Evolutionary conservation across 2,113 vertebrate species (phyloP).

Genomic region (Globicephala melas): DNA sequence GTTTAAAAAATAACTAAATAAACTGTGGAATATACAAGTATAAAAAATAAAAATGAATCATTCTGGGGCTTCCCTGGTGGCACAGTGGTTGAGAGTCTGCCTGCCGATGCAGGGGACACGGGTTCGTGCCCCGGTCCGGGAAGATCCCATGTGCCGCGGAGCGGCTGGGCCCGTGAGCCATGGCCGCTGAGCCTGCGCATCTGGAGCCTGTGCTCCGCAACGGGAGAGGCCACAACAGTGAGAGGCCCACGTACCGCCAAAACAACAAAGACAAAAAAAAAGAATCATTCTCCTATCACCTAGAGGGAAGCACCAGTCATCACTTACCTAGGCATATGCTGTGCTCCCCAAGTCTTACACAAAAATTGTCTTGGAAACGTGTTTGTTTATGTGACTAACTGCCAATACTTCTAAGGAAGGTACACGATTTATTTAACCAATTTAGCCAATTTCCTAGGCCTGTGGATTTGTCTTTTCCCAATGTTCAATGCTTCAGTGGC

Average conservation of each 20-base stretch:
- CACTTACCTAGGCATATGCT: background rate
- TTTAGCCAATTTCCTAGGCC: background rate
- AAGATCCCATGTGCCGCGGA: no score
- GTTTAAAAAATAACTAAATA: background rate
- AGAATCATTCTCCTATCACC: background rate
- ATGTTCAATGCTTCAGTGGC: background rate
- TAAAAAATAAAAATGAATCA: background rate
- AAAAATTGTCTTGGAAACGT: background rate
- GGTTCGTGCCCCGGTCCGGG: no score
- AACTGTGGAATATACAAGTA: background rate
- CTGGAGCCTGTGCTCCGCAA: no score
- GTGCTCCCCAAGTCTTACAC: background rate
- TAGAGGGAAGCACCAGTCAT: background rate
- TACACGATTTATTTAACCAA: constrained; percentile 6
- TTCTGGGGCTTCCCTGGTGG: background rate
- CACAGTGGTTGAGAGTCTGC: no score
- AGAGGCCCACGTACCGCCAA: no score
- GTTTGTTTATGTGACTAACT: background rate
- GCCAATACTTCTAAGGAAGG: background rate
- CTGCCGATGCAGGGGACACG: no score
- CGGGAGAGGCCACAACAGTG: no score
- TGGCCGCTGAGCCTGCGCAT: no score
- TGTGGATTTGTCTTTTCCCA: background rate
- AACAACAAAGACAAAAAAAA: background rate
- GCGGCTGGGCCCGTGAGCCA: no score